These are phyloP conservation scores for Halotydeus destructor DNA, from an alignment of 1,140 invertebrate species.

Conservation along the genomic window DNA sequence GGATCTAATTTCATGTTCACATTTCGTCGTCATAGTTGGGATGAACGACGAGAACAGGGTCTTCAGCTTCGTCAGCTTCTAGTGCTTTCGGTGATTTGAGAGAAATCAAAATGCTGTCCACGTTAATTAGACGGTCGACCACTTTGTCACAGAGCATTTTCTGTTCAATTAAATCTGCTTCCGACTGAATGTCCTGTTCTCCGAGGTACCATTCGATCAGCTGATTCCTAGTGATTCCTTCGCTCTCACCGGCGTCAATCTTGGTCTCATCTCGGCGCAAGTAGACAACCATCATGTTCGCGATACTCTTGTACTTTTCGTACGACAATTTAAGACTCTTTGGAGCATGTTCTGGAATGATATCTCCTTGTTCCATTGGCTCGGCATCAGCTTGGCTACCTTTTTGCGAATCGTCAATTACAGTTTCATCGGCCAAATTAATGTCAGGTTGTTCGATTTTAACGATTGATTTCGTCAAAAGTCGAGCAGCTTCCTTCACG, in stretches of 20 bases:
- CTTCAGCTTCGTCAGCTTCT: slow-evolving; percentile 41
- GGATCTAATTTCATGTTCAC: too few relatives aligned
- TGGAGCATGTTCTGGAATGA: slow-evolving; percentile 17
- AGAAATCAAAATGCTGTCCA: slow-evolving; percentile 30
- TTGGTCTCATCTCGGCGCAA: slow-evolving; percentile 64
- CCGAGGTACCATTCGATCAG: slow-evolving; percentile 87
- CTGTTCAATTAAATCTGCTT: slow-evolving; percentile 69
- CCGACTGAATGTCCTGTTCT: slow-evolving; percentile 49
- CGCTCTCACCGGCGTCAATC: slow-evolving; percentile 33
- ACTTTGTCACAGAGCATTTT: slow-evolving; percentile 87
- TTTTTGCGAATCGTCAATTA: slow-evolving; percentile 9
- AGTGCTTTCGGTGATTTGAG: slow-evolving; percentile 62
- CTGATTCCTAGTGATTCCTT: slow-evolving; percentile 53
- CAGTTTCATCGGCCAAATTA: slow-evolving; percentile 35
- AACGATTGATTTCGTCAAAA: slow-evolving; percentile 96
- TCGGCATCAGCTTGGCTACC: slow-evolving; percentile 1
- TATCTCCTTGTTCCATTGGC: slow-evolving; percentile 1
- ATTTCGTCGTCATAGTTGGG: slow-evolving; percentile 93
- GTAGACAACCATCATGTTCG: slow-evolving; percentile 70
- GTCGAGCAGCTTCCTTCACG: slow-evolving; percentile 75
- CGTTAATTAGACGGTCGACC: slow-evolving; percentile 69
- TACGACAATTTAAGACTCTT: slow-evolving; percentile 76
- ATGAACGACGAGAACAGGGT: slow-evolving; percentile 77
- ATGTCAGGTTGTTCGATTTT: slow-evolving; percentile 94
- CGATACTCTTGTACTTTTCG: slow-evolving; percentile 79